phyloP scores from a whole-genome alignment of 2,888 invertebrate species.

The Ophion costatus region DNA sequence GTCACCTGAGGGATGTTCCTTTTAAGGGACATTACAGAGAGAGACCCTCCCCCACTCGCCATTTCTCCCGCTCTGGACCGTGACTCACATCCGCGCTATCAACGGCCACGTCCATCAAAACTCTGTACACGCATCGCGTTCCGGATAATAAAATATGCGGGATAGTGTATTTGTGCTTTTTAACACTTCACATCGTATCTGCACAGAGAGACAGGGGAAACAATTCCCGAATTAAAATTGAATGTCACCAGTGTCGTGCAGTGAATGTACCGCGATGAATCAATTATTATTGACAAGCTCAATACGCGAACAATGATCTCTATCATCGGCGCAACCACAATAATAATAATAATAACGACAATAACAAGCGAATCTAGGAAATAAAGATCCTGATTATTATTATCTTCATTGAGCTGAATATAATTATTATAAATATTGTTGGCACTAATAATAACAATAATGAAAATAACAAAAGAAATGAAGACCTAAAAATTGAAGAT shows the following conservation, averaged over 20 bases:
- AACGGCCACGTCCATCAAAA: slow-evolving; percentile 25
- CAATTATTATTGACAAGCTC: background rate
- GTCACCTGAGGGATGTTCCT: too few species aligned
- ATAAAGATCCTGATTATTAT: too few species aligned
- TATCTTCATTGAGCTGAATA: too few species aligned
- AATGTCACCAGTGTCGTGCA: background rate
- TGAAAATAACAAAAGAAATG: too few species aligned
- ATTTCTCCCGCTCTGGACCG: slow-evolving; percentile 1
- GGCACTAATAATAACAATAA: too few species aligned
- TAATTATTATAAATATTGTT: too few species aligned
- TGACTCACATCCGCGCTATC: slow-evolving; percentile 20
- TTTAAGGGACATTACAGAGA: slow-evolving; percentile 47
- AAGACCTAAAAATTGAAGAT: too few species aligned
- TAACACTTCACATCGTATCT: background rate
- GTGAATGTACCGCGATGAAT: background rate
- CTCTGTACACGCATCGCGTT: slow-evolving; percentile 4
- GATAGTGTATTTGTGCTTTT: background rate
- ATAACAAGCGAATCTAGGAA: too few species aligned
- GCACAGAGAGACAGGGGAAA: background rate
- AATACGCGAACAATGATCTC: too few species aligned
- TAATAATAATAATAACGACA: too few species aligned
- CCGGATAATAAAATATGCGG: slow-evolving; percentile 1
- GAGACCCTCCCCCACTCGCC: slow-evolving; percentile 24
- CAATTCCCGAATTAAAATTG: background rate
- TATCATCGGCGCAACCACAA: too few species aligned